Conservation (phyloP, 37 sponge, comb jelly and placozoan species). For the Agelas oroides region DNA sequence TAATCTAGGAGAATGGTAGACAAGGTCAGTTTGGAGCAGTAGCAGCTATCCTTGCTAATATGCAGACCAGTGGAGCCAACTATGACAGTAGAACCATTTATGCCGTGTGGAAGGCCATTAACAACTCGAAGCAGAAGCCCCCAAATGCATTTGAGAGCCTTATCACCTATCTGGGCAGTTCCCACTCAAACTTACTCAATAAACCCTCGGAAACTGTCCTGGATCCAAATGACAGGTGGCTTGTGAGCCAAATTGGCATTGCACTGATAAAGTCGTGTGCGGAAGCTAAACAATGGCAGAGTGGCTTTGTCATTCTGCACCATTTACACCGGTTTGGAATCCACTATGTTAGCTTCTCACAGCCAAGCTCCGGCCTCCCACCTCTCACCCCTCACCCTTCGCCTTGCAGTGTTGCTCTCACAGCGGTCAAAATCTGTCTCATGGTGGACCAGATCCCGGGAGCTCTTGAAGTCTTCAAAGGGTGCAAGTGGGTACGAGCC, state of each 20-base stretch:
- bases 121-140: slow-evolving; percentile 4
- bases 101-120: slow-evolving; percentile 36
- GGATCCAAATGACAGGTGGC: slow-evolving; percentile 29
- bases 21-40: slow-evolving; percentile 47
- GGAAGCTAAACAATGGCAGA: slow-evolving; percentile 23
- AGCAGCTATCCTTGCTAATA: slow-evolving; percentile 11
- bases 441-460: neutral
- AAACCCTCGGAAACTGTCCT: neutral
- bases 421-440: slow-evolving; percentile 36
- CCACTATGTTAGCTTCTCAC: slow-evolving; percentile 20
- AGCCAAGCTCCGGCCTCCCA: slow-evolving; percentile 39
- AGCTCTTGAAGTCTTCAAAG: slow-evolving; percentile 38
- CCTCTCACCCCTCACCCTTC: slow-evolving; percentile 28
- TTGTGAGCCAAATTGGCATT: slow-evolving; percentile 28
- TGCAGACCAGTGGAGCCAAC: neutral
- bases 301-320: slow-evolving; percentile 52
- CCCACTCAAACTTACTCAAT: neutral
- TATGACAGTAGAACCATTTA: neutral
- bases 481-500: slow-evolving; percentile 29
- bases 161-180: slow-evolving; percentile 6
- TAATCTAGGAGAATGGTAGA: slow-evolving; percentile 20
- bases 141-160: slow-evolving; percentile 27
- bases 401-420: slow-evolving; percentile 14
- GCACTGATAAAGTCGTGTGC: slow-evolving; percentile 19
- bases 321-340: slow-evolving; percentile 29